Evolutionary conservation across 23 tunicate species (phyloP), one percentile per base, ranked within the genome.

Genomic region (Ascidia mentula): DNA sequence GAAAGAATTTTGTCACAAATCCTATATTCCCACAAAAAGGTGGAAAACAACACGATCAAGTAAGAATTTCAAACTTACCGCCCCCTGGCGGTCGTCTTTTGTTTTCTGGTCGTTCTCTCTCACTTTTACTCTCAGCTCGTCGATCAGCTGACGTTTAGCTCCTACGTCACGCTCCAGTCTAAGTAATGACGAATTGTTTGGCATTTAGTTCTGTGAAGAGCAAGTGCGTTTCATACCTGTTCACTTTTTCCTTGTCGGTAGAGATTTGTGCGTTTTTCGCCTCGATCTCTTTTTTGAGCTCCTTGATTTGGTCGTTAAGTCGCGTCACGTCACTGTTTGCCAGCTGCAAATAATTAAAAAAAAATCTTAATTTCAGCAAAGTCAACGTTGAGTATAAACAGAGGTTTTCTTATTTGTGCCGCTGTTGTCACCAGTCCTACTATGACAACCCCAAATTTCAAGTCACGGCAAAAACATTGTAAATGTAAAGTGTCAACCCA

Each of bases 81-180:
- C 80, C 7, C 38, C 71, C 34, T 90, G 69, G 24, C 80, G 72
- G 4, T 85, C 96, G 0, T 76, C 79, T 37, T 90, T 78, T 15
- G 72, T 40, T 35, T 69, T 82, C 69, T 45, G 35, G 34, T 86
- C 97, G 38, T 40, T 46, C 17, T 80, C 83, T 65, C 87, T 87
- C 45, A 88, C 31, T 69, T 92, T 92, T 0, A 80, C 79, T 45
- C 97, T 46, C 24, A 87, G 82, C 70, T 92, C 97, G 34, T 92
- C 97, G 78, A 92, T 92, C n/a, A 92, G 86, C 69, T 92, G 97
- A 37, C 97, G 84, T 60, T 92, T 92, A 85, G 83, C 83, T 31
- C 80, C 42, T 36, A 92, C 87, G 79, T 92, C 97, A 45, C 97
- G 88, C 34, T 92, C 97, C 83, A 92, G 72, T 76, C 97, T 87